Percentiles rank a stretch among this genome's conserved stretches.
Evolutionary conservation across 2,113 vertebrate genomes (phyloP).

Genomic region (Sterna hirundo): DNA sequence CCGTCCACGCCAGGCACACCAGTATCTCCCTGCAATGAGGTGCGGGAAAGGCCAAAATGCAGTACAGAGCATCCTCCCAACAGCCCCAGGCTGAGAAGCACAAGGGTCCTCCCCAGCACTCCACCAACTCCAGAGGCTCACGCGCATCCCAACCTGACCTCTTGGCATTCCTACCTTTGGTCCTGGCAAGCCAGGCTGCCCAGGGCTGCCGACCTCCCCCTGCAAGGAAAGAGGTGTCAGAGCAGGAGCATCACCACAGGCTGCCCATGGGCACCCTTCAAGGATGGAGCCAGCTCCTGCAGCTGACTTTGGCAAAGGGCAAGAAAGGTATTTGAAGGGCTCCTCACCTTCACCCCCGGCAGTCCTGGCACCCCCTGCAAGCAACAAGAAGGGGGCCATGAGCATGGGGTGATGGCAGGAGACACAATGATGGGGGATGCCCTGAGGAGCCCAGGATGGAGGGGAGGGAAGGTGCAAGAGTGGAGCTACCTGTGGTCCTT

Average conservation of each 20-base stretch:
- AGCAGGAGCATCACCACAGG: not conserved
- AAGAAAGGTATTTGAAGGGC: not conserved
- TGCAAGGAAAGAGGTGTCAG: constrained; percentile 15
- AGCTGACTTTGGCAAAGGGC: not conserved
- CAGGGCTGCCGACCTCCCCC: constrained; percentile 71
- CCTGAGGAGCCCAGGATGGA: not conserved
- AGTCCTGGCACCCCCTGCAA: constrained; percentile 61
- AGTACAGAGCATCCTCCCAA: not conserved
- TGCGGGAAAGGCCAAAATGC: not conserved
- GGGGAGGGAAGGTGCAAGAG: not conserved
- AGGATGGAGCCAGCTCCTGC: not conserved
- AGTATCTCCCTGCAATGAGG: constrained; percentile 64
- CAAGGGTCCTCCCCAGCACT: not conserved
- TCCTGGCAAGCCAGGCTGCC: constrained; percentile 58
- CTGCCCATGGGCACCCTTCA: not conserved
- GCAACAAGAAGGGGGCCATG: not conserved
- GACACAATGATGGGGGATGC: rapidly evolving
- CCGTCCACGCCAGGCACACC: constrained; percentile 78
- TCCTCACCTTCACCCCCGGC: constrained; percentile 73
- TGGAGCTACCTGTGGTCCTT: constrained; percentile 76
- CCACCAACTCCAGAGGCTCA: not conserved
- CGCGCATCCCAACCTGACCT: not conserved
- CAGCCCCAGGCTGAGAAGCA: not conserved
- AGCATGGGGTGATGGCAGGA: not conserved
- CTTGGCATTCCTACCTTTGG: constrained; percentile 31